phyloP scores from a whole-genome alignment of 2,797 vertebrate species.

The Parauchenoglanis ngamensis region DNA sequence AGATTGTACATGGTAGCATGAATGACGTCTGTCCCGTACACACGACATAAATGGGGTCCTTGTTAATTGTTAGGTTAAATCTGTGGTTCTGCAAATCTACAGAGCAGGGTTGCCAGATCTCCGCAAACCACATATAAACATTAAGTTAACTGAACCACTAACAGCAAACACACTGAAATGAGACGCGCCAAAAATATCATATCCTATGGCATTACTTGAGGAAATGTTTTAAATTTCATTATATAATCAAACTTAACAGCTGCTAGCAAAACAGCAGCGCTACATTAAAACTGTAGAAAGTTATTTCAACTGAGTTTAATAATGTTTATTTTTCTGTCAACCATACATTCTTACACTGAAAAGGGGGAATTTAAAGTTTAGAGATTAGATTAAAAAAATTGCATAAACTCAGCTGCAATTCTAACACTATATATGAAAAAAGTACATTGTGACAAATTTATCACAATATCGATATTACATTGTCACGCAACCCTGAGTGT shows the following conservation, averaged over 20 bases:
- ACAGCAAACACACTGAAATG: background rate
- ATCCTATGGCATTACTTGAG: background rate
- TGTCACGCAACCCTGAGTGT: background rate
- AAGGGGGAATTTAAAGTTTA: background rate
- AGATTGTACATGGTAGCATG: background rate
- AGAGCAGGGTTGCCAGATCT: background rate
- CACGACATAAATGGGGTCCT: background rate
- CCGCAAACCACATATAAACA: background rate
- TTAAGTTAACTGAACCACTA: too few relatives aligned
- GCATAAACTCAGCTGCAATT: background rate
- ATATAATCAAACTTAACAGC: background rate
- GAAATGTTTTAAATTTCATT: background rate
- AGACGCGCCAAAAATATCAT: background rate
- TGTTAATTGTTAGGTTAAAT: background rate
- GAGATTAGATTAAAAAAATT: background rate
- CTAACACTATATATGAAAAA: background rate
- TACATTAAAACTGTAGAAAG: background rate
- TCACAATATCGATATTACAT: background rate
- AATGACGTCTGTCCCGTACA: background rate
- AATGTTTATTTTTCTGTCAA: background rate
- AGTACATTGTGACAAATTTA: background rate
- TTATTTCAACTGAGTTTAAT: background rate
- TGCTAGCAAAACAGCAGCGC: background rate
- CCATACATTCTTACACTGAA: background rate
- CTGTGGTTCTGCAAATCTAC: background rate